Evolutionary conservation across 2,797 vertebrate genomes (phyloP), one percentile per base, ranked within the genome.

Genomic region (Girardinus metallicus): DNA sequence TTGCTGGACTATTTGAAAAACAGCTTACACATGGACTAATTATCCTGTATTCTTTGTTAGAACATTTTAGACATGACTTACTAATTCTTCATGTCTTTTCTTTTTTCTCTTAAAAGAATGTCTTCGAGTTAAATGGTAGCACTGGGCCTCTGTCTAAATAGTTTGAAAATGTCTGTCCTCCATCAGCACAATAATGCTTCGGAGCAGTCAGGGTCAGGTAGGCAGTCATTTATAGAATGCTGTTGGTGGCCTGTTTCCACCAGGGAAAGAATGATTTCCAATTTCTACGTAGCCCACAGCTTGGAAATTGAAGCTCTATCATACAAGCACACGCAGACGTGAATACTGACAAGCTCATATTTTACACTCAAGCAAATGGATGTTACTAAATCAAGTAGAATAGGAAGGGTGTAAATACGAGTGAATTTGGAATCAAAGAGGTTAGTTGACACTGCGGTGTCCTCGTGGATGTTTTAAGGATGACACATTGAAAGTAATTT

Each of bases 281-380:
- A 87, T 90, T 85, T 87, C 39, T 6, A 80, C 60, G 80, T 81
- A 79, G 73, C 73, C 76, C 74, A 74, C 66, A 83, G 76, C 85
- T 76, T 82, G 78, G 75, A 90, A 88, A 90, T 88, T 89, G 82
- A 80, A 83, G 77, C 80, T 84, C 83, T 81, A 86, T 92, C 84
- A 86, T 77, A 80, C 71, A 70, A 75, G 70, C 79, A 73, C 72
- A 80, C 71, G 87, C 3, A 53, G 78, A 66, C 70, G 80, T 87
- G 83, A 90, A 87, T 80, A 82, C 81, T 88, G 86, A 88, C 88
- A 90, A 89, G 79, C 81, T 66, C 72, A 79, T 87, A 90, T 87
- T 83, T 88, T 86, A 75, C 74, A 78, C 77, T 90, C 82, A 82
- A 53, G 87, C 78, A 85, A 87, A 85, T 75, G 66, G 86, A 86